Percentiles rank a stretch among this genome's conserved stretches.
Evolutionary conservation across 2,113 vertebrate genomes (phyloP).

Genomic region (Himantopus leucocephalus): DNA sequence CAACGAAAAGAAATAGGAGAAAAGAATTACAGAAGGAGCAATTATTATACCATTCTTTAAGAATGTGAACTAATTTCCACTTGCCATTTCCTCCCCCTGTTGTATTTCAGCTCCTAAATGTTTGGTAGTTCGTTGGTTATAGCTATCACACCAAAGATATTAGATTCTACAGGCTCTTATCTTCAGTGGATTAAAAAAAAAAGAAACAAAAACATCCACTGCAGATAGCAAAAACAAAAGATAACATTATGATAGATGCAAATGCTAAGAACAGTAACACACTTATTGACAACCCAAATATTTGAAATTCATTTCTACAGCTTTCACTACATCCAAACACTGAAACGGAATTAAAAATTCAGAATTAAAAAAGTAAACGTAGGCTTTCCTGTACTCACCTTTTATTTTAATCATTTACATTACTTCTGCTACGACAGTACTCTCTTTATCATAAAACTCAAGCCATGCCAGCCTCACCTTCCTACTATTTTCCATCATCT

Average conservation of each 20-base stretch:
- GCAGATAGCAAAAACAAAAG: neutral
- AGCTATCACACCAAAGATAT: neutral
- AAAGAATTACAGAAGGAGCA: constrained; percentile 28
- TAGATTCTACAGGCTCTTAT: neutral
- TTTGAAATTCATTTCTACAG: neutral
- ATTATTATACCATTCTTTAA: constrained; percentile 27
- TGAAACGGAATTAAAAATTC: neutral
- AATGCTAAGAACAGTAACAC: neutral
- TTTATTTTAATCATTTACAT: neutral
- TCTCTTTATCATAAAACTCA: neutral
- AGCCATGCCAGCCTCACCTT: neutral
- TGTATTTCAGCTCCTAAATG: neutral
- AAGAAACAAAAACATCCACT: neutral
- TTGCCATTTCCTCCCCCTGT: neutral
- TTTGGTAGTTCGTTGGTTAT: neutral
- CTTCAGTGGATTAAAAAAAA: neutral
- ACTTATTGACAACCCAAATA: neutral
- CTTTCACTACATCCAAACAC: neutral
- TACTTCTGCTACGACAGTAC: neutral
- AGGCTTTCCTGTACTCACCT: neutral
- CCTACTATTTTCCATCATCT: neutral
- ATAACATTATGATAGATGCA: neutral
- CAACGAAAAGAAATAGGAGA: neutral
- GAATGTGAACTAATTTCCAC: neutral
- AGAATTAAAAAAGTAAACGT: neutral